A percentile compares a stretch with the other conserved stretches of the same genome.
Evolutionary conservation across 1,140 invertebrate genomes (phyloP).

Genomic region (Drosophila bocqueti): DNA sequence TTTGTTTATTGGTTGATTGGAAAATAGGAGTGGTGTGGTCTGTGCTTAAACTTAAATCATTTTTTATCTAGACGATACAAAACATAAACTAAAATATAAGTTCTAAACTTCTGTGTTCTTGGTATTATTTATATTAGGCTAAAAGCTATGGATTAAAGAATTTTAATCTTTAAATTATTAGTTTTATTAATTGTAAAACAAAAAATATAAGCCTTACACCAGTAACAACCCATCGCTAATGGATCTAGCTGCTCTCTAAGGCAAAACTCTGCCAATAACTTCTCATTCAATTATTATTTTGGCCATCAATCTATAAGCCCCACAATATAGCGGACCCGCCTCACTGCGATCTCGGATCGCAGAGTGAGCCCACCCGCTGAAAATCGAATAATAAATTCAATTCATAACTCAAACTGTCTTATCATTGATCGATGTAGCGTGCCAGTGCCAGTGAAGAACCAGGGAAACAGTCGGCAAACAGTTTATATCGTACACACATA

Average conservation of each 20-base stretch:
- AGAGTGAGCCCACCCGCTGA: conserved; percentile 33
- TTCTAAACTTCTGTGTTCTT: not conserved
- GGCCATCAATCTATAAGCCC: conserved; percentile 28
- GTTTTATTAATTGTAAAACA: not conserved
- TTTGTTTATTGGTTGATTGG: conserved; percentile 47
- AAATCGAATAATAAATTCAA: conserved; percentile 57
- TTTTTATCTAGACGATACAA: not conserved
- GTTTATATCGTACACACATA: conserved; percentile 5
- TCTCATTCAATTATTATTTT: conserved; percentile 31
- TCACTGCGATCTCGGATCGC: conserved; percentile 14
- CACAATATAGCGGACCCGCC: conserved; percentile 9
- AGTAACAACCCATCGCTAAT: conserved; percentile 6
- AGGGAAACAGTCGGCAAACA: not conserved
- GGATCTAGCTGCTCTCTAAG: conserved; percentile 1
- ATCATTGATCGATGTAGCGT: conserved; percentile 64
- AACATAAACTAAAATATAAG: not conserved
- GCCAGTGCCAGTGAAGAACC: conserved; percentile 50
- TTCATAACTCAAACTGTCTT: conserved; percentile 62
- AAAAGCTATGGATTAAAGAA: not conserved
- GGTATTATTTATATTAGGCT: not conserved
- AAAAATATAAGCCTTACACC: not conserved
- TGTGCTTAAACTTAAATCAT: not conserved
- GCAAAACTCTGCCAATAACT: conserved; percentile 16
- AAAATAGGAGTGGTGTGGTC: not conserved
- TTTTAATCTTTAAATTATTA: not conserved